Base-by-base conservation (phyloP, 2,888 invertebrate species). In the Ptychoptera albimana region DNA sequence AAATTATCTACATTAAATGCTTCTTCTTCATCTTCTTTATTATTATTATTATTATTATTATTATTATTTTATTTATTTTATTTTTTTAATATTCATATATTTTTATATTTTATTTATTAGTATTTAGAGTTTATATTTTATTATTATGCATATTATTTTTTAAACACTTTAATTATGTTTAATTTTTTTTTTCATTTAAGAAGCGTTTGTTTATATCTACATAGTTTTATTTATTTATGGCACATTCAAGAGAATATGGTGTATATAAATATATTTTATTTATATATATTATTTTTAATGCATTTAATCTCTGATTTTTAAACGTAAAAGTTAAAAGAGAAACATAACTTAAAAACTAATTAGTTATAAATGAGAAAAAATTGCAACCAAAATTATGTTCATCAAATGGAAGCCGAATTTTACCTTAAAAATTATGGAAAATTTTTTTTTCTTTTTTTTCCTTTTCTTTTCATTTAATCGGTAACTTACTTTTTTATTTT, bases 231-330 rank as follows among this genome's bases (percentile, higher is more conserved):
- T 32, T 11, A 43, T 43, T 46, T 49, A 46, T 50, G 50, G 50
- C 50, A 50, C 50, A 50, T 49, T 50, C 38, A 49, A 49, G 49
- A 50, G 49, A 49, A 50, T 46, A 47, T 47, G 44, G 38, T 35
- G 38, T 32, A 36, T 42, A 39, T 39, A 31, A 30, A n/a, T 35
- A 39, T 35, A 29, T 40, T 32, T 13, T 15, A 40, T 30, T 3
- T 32, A 11, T 32, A 32, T 32, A 9, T 32, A 11, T 32, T 32
- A 9, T 32, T 32, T 32, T 9, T 32, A 7, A 7, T 9, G 4
- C n/a, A n/a, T 32, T 32, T 32, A 7, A 11, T 32, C 9, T 32
- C 9, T 32, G 9, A 11, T 32, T 9, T 32, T 32, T 7, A 11
- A 32, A 32, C 9, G 9, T 11, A 32, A 32, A 32, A 32, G 4